Evolutionary conservation across 2,888 invertebrate genomes (phyloP).

Genomic region (Dendrolimus pini): DNA sequence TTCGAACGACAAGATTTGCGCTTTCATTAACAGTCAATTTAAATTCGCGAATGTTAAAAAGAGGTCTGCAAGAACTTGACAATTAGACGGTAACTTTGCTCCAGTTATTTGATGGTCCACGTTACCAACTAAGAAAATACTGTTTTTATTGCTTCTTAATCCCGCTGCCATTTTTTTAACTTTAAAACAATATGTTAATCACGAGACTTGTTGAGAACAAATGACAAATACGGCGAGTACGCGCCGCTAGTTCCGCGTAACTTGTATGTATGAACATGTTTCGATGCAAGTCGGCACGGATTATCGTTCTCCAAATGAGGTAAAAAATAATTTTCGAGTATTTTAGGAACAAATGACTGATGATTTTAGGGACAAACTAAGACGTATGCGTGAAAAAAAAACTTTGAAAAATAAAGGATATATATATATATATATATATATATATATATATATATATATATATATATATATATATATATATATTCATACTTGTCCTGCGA

Average conservation of each 20-base stretch:
- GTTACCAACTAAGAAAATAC: background rate
- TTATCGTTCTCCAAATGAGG: too few species aligned
- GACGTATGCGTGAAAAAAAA: background rate
- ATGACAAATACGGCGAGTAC: background rate
- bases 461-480: too few species aligned
- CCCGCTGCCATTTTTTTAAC: background rate
- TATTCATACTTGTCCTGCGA: too few species aligned
- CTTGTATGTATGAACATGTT: too few species aligned
- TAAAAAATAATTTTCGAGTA: too few species aligned
- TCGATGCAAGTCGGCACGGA: too few species aligned
- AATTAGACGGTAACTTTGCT: conserved; percentile 3
- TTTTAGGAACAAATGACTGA: background rate
- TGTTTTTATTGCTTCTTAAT: background rate
- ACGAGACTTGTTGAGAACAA: background rate
- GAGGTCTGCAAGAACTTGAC: conserved; percentile 2
- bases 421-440: background rate
- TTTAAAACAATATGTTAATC: background rate
- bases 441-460: background rate
- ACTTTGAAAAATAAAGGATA: background rate
- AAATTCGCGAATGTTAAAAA: conserved; percentile 41
- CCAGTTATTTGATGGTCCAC: background rate
- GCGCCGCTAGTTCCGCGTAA: background rate
- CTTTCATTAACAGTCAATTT: conserved; percentile 16
- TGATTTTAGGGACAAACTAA: too few species aligned
- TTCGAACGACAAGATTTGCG: conserved; percentile 16